phyloP scores from a whole-genome alignment of 2,797 vertebrate species.

The Falco cherrug region DNA sequence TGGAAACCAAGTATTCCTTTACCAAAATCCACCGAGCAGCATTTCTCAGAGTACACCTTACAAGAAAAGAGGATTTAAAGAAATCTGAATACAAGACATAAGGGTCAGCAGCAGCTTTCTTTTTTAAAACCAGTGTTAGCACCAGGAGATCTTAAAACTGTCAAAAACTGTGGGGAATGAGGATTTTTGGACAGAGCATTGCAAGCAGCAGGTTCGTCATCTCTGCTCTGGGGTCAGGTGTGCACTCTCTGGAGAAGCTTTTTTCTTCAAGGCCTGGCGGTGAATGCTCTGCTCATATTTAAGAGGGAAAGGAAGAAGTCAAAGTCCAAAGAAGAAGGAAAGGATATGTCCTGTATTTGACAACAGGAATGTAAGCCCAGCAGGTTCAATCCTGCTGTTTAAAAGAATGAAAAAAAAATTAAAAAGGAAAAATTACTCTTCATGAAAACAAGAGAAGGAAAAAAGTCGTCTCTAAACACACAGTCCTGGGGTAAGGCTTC shows the following conservation, averaged over 20 bases:
- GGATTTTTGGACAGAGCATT: conserved; percentile 4
- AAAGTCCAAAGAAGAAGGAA: neutral
- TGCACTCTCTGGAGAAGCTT: conserved; percentile 4
- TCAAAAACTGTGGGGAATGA: neutral
- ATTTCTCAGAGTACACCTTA: neutral
- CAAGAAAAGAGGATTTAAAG: neutral
- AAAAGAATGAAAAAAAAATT: neutral
- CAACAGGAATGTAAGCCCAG: neutral
- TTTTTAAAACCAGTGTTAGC: neutral
- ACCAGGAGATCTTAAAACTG: conserved; percentile 10
- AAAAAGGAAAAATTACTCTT: neutral
- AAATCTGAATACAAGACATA: neutral
- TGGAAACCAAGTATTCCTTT: neutral
- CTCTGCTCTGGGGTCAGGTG: conserved; percentile 13
- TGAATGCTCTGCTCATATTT: conserved; percentile 5
- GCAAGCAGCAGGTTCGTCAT: conserved; percentile 24
- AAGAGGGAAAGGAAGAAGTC: neutral
- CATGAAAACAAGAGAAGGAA: neutral
- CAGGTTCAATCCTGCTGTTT: neutral
- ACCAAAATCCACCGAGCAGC: neutral
- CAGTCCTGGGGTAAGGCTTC: neutral
- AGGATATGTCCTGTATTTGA: neutral
- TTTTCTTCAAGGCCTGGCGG: conserved; percentile 3
- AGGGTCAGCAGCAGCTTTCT: neutral
- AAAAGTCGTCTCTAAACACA: neutral